Evolutionary conservation across 2,888 invertebrate genomes (phyloP).

Genomic region (Pandemis cinnamomeana): DNA sequence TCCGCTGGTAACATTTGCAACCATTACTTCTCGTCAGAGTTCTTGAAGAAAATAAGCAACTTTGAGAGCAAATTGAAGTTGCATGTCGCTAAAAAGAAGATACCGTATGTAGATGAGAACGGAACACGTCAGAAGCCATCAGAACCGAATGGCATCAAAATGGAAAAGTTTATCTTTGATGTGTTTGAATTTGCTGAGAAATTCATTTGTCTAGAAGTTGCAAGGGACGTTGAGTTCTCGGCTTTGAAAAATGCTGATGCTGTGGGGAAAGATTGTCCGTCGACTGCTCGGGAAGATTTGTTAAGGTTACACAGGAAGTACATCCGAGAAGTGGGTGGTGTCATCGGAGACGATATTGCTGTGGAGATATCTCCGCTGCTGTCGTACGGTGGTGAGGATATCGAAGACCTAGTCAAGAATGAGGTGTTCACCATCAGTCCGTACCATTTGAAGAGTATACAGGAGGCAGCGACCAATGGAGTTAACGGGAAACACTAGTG

Average conservation of each 20-base stretch:
- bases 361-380: slow-evolving; percentile 96
- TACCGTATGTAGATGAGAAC: slow-evolving; percentile 90
- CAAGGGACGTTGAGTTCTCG: slow-evolving; percentile 97
- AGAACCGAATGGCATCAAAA: slow-evolving; percentile 97
- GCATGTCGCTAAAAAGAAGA: slow-evolving; percentile 99
- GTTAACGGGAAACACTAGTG: slow-evolving; percentile 70
- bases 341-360: slow-evolving; percentile 86
- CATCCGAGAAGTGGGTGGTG: slow-evolving; percentile 92
- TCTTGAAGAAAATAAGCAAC: slow-evolving; percentile 90
- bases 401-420: slow-evolving; percentile 86
- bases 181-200: slow-evolving; percentile 97
- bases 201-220: slow-evolving; percentile 96
- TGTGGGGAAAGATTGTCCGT: slow-evolving; percentile 95
- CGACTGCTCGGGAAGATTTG: slow-evolving; percentile 92
- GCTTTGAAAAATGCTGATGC: slow-evolving; percentile 97
- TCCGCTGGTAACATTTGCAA: slow-evolving; percentile 99
- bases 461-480: slow-evolving; percentile 67
- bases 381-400: slow-evolving; percentile 95
- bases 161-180: slow-evolving; percentile 99
- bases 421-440: slow-evolving; percentile 88
- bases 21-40: slow-evolving; percentile 96
- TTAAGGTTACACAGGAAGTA: slow-evolving; percentile 91
- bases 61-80: slow-evolving; percentile 92
- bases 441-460: slow-evolving; percentile 82
- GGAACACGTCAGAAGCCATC: slow-evolving; percentile 90